Evolutionary conservation across 1,140 invertebrate species (phyloP).

Genomic region (Harpegnathos saltator): DNA sequence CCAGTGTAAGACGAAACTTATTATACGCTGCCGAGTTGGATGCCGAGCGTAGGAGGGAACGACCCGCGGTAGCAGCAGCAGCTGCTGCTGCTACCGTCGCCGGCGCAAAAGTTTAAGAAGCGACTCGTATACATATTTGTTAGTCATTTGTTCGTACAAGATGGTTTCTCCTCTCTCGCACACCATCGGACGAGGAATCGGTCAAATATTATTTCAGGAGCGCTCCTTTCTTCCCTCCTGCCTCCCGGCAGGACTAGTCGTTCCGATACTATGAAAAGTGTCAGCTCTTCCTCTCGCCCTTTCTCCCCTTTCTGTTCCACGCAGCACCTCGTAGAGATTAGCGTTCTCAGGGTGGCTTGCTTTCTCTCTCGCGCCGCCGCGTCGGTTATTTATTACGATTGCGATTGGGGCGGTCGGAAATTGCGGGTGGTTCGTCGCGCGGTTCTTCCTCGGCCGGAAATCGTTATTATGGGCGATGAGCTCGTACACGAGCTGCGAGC

Average conservation of each 20-base stretch:
- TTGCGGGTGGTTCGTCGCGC: not conserved
- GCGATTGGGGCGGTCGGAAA: constrained; percentile 38
- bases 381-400: constrained; percentile 64
- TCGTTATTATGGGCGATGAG: constrained; percentile 38
- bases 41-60: constrained; percentile 54
- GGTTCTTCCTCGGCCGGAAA: not conserved
- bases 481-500: not conserved
- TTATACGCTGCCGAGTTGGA: constrained; percentile 45
- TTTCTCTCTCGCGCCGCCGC: constrained; percentile 20
- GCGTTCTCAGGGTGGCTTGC: constrained; percentile 19
- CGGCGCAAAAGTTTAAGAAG: constrained; percentile 42
- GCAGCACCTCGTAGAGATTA: constrained; percentile 56
- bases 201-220: constrained; percentile 77
- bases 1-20: constrained; percentile 46
- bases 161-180: not conserved
- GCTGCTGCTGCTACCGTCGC: not conserved
- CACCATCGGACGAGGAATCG: constrained; percentile 44
- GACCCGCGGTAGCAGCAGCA: constrained; percentile 50
- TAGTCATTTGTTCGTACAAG: constrained; percentile 71
- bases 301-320: too few relatives aligned
- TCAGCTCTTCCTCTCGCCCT: not conserved
- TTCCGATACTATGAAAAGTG: constrained; percentile 31
- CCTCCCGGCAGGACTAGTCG: not conserved
- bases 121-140: constrained; percentile 73
- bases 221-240: constrained; percentile 21